Base-by-base conservation (phyloP, 2,113 vertebrate genomes). In the Cebidichthys violaceus region DNA sequence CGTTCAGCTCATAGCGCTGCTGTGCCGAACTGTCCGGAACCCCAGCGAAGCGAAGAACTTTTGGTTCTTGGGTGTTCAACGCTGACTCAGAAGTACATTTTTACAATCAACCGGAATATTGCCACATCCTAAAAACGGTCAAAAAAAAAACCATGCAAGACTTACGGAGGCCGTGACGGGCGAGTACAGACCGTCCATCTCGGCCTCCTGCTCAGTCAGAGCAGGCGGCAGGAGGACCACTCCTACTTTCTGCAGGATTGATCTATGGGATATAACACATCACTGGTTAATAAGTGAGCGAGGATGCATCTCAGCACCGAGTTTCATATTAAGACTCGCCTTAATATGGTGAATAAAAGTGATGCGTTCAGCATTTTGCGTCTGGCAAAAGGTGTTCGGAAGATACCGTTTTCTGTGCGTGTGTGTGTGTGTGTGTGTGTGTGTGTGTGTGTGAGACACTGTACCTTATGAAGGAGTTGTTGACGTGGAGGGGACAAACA, bases 391-490 rank as follows among this genome's bases (percentile, higher is more conserved):
- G 17, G 9, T 10, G 15, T 55, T 37, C 10, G 29, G n/a, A 18
- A 11, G 24, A 70, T 22, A n/a, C 24, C 5, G 9, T 3, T n/a
- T 60, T 22, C 75, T 72, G 52, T 59, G 10, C 64, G 2, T 52
- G 70, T 67, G n/a, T n/a, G n/a, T n/a, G n/a, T 2, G 11, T 61
- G 24, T 83, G 31, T 59, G 9, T 75, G 2, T 57, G 70, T 67
- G 73, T 2, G 11, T 60, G 29, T 83, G 13, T 74, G 67, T 76
- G 60, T 60, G 43, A 37, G 10, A 62, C 54, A 14, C 0, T 9
- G 8, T 88, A 94, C 97, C 96, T 94, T 71, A 96, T 92, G n/a
- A 11, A 60, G 41, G 79, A 27, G 94, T 85, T 87, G 92, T 92
- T 73, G 61, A 96, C 78, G 57, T 4, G 18, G 20, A 70, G 35